Conservation (phyloP, 2,888 invertebrate genomes). For the Argyresthia albistria region DNA sequence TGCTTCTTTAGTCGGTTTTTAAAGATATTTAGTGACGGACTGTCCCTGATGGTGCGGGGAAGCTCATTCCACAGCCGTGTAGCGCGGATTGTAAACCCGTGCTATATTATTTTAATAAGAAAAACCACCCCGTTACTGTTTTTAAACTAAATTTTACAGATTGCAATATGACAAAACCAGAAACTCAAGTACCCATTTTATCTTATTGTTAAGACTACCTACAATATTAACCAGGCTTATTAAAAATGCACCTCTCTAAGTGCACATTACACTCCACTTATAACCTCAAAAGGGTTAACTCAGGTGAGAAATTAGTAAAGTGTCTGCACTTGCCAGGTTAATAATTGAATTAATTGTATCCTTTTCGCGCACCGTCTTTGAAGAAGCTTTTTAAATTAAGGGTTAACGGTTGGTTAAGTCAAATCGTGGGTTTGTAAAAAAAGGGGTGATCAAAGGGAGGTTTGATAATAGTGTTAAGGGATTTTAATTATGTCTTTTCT, state of each 20-base stretch:
- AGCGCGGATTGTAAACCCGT: too few relatives aligned
- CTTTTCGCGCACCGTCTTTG: slow-evolving; percentile 23
- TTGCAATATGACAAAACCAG: too few relatives aligned
- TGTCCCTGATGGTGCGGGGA: too few relatives aligned
- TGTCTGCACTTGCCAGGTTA: slow-evolving; percentile 38
- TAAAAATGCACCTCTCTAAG: slow-evolving; percentile 27
- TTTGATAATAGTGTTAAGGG: not conserved
- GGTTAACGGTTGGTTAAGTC: slow-evolving; percentile 19
- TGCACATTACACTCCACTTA: slow-evolving; percentile 15
- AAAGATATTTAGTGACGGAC: too few relatives aligned
- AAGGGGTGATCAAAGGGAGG: not conserved
- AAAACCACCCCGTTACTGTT: too few relatives aligned
- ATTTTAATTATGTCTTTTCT: not conserved
- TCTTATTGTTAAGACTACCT: not conserved
- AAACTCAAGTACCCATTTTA: too few relatives aligned
- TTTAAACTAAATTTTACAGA: too few relatives aligned
- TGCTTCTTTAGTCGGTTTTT: too few relatives aligned
- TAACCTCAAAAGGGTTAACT: slow-evolving; percentile 24
- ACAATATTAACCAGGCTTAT: not conserved
- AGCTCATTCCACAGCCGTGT: too few relatives aligned
- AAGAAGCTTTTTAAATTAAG: slow-evolving; percentile 10
- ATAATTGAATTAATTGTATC: slow-evolving; percentile 29
- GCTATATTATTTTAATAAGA: too few relatives aligned
- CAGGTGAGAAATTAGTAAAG: slow-evolving; percentile 47
- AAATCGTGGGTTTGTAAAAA: not conserved